These are phyloP conservation scores for Papilio aristodemus DNA, from an alignment of 1,140 invertebrate genomes.

Conservation along the genomic window DNA sequence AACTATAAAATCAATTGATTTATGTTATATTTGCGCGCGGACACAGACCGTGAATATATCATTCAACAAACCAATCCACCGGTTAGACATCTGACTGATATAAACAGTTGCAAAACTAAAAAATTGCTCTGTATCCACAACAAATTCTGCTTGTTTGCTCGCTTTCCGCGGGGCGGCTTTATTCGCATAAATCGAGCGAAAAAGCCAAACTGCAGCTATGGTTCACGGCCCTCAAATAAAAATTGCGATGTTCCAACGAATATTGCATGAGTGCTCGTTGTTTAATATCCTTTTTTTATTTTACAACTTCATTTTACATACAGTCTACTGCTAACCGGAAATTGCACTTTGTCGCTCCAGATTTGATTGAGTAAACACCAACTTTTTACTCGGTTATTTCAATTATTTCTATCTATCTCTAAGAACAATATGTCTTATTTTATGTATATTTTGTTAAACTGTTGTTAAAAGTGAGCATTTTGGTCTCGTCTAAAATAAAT, in stretches of 20 bases:
- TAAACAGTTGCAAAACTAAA: constrained; percentile 69
- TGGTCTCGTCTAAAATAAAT: neutral
- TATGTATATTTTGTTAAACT: too few species aligned
- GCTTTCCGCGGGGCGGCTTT: constrained; percentile 67
- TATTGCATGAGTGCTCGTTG: constrained; percentile 63
- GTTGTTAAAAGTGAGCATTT: neutral
- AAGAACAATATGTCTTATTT: too few species aligned
- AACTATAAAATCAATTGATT: constrained; percentile 37
- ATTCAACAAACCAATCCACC: constrained; percentile 55
- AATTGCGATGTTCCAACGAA: constrained; percentile 73
- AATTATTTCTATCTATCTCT: neutral
- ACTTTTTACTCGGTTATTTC: too few species aligned
- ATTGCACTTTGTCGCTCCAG: constrained; percentile 1
- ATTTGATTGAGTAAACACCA: neutral
- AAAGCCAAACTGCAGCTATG: constrained; percentile 74
- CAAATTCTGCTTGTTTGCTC: constrained; percentile 72
- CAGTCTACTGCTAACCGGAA: constrained; percentile 4
- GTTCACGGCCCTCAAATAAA: constrained; percentile 69
- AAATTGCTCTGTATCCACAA: constrained; percentile 65
- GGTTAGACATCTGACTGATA: constrained; percentile 71
- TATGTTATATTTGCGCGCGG: constrained; percentile 44
- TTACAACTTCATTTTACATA: constrained; percentile 53
- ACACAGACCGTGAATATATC: constrained; percentile 53
- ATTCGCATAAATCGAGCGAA: constrained; percentile 76
- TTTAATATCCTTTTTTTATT: constrained; percentile 60